phyloP scores from a whole-genome alignment of 2,888 invertebrate genomes.

The Thysanoteuthis rhombus region DNA sequence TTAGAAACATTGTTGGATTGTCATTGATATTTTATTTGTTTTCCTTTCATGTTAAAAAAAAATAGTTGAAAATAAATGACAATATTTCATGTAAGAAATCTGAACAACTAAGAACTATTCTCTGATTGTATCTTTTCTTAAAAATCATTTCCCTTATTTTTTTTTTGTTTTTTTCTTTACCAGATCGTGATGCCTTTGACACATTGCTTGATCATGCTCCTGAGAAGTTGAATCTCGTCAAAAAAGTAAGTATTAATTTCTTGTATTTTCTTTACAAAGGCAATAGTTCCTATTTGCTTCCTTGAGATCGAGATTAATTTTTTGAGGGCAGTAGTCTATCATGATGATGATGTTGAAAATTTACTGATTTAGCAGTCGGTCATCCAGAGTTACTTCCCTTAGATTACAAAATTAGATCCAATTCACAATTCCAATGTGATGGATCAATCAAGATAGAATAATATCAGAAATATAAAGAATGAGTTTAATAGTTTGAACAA shows the following conservation, averaged over 20 bases:
- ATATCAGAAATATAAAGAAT: too few relatives aligned
- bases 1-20: too few relatives aligned
- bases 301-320: not conserved
- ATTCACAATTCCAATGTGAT: too few relatives aligned
- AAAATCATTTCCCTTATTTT: not conserved
- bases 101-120: not conserved
- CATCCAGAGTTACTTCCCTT: too few relatives aligned
- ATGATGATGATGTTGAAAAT: not conserved
- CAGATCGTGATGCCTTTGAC: conserved; percentile 96
- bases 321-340: not conserved
- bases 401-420: too few relatives aligned
- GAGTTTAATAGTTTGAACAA: too few relatives aligned
- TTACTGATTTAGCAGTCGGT: not conserved
- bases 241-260: conserved; percentile 75
- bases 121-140: not conserved
- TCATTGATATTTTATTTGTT: not conserved
- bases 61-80: not conserved
- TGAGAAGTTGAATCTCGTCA: conserved; percentile 95
- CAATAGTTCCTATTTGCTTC: not conserved
- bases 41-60: not conserved
- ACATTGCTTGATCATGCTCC: conserved; percentile 97
- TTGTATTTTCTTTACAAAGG: not conserved
- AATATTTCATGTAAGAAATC: not conserved
- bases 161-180: too few relatives aligned
- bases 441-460: too few relatives aligned